Evolutionary conservation across 2,888 invertebrate species (phyloP).

Genomic region (Drosophila buzzatii): DNA sequence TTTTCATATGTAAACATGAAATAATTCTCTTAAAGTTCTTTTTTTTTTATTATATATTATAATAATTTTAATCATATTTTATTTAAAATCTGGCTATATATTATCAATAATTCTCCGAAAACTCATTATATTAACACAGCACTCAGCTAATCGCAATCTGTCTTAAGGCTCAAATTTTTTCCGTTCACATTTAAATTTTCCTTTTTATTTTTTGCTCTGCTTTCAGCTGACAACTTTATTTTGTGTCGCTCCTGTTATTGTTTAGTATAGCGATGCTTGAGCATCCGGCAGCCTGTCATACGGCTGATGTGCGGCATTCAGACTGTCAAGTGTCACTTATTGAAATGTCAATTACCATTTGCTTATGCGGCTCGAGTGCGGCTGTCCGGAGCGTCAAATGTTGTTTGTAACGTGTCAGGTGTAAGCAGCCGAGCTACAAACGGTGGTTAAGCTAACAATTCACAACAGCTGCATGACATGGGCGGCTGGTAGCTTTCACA

Average conservation of each 20-base stretch:
- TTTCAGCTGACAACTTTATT: neutral
- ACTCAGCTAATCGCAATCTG: neutral
- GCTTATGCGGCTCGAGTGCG: slow-evolving; percentile 44
- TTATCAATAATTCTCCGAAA: neutral
- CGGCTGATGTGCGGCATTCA: slow-evolving; percentile 21
- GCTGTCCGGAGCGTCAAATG: slow-evolving; percentile 22
- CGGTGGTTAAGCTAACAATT: neutral
- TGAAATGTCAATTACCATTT: slow-evolving; percentile 68
- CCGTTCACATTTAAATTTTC: neutral
- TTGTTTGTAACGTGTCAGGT: slow-evolving; percentile 20
- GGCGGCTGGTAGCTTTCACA: too few relatives aligned
- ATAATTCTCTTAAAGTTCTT: too few relatives aligned
- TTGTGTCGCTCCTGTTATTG: neutral
- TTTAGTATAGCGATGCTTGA: neutral
- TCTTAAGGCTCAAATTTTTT: neutral
- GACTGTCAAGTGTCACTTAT: slow-evolving; percentile 60
- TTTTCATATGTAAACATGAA: too few relatives aligned
- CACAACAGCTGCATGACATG: neutral
- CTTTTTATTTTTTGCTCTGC: neutral
- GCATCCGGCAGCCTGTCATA: slow-evolving; percentile 5
- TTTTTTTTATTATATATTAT: too few relatives aligned
- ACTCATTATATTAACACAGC: neutral
- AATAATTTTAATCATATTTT: too few relatives aligned
- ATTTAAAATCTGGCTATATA: neutral
- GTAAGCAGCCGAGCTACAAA: neutral